Conservation (phyloP, 2,888 invertebrate species). For the Drosophila phalerata region DNA sequence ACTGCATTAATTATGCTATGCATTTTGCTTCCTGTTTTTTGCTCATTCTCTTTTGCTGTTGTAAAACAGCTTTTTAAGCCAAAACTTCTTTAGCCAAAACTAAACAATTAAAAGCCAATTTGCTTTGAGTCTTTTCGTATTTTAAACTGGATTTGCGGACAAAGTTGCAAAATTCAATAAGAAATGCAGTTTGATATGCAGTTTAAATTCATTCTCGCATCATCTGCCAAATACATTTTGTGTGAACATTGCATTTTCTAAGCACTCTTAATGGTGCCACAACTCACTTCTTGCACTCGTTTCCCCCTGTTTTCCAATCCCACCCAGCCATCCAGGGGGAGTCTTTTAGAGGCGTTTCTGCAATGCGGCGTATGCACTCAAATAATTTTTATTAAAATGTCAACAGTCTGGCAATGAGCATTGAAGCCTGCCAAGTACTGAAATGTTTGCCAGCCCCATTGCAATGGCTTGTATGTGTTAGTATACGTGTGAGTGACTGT, state of each 20-base stretch:
- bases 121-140: constrained; percentile 2
- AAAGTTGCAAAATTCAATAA: constrained; percentile 9
- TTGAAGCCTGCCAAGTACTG: constrained; percentile 71
- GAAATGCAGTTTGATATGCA: constrained; percentile 30
- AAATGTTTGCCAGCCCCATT: constrained; percentile 74
- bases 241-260: constrained; percentile 30
- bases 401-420: constrained; percentile 79
- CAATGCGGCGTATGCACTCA: constrained; percentile 73
- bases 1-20: not conserved
- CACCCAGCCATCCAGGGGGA: constrained; percentile 6
- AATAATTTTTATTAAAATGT: constrained; percentile 81
- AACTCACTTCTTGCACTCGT: constrained; percentile 3
- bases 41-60: not conserved
- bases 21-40: not conserved
- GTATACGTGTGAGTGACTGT: constrained; percentile 9
- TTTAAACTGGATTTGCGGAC: constrained; percentile 6
- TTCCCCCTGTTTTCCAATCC: not conserved
- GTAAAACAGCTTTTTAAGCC: not conserved
- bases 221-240: constrained; percentile 32
- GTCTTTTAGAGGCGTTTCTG: constrained; percentile 61
- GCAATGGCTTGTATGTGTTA: constrained; percentile 34
- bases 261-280: constrained; percentile 33
- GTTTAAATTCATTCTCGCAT: constrained; percentile 30
- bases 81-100: constrained; percentile 8
- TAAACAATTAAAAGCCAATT: constrained; percentile 20